Evolutionary conservation across 2,797 vertebrate genomes (phyloP).

Genomic region (Allobates femoralis): DNA sequence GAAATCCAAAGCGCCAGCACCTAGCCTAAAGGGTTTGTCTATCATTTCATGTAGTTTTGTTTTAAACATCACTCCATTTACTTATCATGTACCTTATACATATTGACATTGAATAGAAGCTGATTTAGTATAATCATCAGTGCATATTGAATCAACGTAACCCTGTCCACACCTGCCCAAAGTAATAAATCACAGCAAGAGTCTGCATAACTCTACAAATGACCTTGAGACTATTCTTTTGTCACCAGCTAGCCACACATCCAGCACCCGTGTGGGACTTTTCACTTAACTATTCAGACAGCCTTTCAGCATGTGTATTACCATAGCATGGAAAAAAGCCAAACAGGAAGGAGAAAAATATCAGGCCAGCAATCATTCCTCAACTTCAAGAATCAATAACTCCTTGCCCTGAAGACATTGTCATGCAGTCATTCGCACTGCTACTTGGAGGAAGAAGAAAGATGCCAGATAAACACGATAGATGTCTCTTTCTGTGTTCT

Average conservation of each 20-base stretch:
- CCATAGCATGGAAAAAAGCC: slow-evolving; percentile 39
- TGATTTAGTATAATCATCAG: slow-evolving; percentile 30
- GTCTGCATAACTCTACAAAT: slow-evolving; percentile 42
- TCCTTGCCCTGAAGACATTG: slow-evolving; percentile 52
- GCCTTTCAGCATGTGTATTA: slow-evolving; percentile 45
- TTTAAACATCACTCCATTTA: neutral
- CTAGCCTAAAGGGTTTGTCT: neutral
- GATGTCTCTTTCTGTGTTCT: slow-evolving; percentile 46
- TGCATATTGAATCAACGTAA: slow-evolving; percentile 47
- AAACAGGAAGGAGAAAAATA: slow-evolving; percentile 57
- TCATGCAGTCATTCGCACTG: slow-evolving; percentile 32
- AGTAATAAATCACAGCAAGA: slow-evolving; percentile 52
- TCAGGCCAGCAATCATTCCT: slow-evolving; percentile 56
- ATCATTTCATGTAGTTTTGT: neutral
- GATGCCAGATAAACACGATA: slow-evolving; percentile 42
- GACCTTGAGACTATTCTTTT: slow-evolving; percentile 51
- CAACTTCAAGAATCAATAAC: slow-evolving; percentile 59
- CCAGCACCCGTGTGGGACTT: slow-evolving; percentile 49
- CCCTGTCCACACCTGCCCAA: slow-evolving; percentile 22
- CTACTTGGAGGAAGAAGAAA: slow-evolving; percentile 37
- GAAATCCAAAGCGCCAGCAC: too few species aligned
- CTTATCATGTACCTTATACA: slow-evolving; percentile 12
- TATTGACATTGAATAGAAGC: slow-evolving; percentile 22
- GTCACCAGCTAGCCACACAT: slow-evolving; percentile 25
- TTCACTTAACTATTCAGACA: slow-evolving; percentile 54